Evolutionary conservation across 2,113 vertebrate species (phyloP), one percentile per base, ranked within the genome.

Genomic region (Dendropsophus ebraccatus): DNA sequence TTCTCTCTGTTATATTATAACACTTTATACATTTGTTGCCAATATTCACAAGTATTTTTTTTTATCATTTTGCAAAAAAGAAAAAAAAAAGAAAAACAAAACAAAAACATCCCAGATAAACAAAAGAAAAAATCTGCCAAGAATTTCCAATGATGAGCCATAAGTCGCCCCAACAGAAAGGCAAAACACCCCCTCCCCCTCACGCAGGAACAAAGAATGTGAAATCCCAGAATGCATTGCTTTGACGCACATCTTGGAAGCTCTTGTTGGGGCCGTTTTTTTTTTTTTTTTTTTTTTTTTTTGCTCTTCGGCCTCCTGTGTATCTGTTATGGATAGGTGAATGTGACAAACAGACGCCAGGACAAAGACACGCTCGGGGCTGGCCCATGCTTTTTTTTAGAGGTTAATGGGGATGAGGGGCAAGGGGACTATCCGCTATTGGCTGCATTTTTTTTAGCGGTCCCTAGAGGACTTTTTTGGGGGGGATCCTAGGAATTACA

Each of bases 1-100:
- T 85, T 81, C 50, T 86, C 76, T 86, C 76, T 86, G 77, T 86
- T 86, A 86, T 86, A 86, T 86, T 86, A 86, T 86, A 86, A 86
- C 84, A 86, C 84, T 86, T 86, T 81, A 81, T 86, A 86, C 77
- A 86, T 86, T 86, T 86, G 76, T 86, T 41, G 84, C 84, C 84
- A 81, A 86, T 86, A 86, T 86, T 86, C 84, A 86, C 84, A 86
- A 86, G 84, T 86, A 86, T 60, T 60, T 81, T 72, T n/a, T 80
- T 80, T 30, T 6, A 23, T 41, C 35, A 72, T 69, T 80, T 81
- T 56, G 35, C 23, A 72, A 80, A 86, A 69, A 49, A 49, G 12
- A 49, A 49, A 49, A 49, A 10, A 11, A 49, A 74, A 86, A 56
- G 23, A 14, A 73, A 73, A 86, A 50, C 7, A 74, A 86, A 56